Conservation (phyloP, 1,140 invertebrate genomes). For the Dreissena polymorpha region DNA sequence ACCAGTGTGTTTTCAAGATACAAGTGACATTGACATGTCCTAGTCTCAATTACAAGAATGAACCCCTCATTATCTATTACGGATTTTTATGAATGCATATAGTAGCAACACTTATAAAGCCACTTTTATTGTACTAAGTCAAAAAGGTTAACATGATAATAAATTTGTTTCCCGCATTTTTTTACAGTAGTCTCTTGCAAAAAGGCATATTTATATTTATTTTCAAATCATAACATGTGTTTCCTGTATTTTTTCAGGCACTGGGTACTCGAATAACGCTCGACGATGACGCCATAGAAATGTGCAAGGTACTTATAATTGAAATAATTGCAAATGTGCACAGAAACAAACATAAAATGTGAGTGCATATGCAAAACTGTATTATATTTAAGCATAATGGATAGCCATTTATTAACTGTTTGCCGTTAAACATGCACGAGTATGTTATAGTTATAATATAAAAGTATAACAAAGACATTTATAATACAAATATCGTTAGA, state of each 20-base stretch:
- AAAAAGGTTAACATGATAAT: too few species aligned
- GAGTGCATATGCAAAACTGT: background rate
- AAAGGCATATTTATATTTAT: background rate
- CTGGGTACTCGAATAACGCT: slow-evolving; percentile 29
- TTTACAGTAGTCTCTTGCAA: too few species aligned
- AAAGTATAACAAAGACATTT: background rate
- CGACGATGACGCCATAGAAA: slow-evolving; percentile 30
- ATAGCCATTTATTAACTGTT: background rate
- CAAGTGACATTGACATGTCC: too few species aligned
- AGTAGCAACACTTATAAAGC: too few species aligned
- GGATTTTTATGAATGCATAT: too few species aligned
- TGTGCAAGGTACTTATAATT: slow-evolving; percentile 33
- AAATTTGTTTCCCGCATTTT: too few species aligned
- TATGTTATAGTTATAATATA: background rate
- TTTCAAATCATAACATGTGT: too few species aligned
- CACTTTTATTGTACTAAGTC: too few species aligned
- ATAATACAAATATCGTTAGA: background rate
- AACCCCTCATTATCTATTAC: too few species aligned
- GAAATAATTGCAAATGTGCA: background rate
- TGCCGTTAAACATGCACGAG: background rate
- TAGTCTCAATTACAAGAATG: too few species aligned
- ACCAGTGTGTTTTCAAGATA: too few species aligned
- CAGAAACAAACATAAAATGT: background rate
- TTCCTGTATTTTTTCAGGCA: slow-evolving; percentile 24
- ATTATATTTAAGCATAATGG: background rate